A percentile compares a stretch with the other conserved stretches of the same genome.
Conservation (phyloP, 2,113 vertebrate genomes). For the Apaloderma vittatum region DNA sequence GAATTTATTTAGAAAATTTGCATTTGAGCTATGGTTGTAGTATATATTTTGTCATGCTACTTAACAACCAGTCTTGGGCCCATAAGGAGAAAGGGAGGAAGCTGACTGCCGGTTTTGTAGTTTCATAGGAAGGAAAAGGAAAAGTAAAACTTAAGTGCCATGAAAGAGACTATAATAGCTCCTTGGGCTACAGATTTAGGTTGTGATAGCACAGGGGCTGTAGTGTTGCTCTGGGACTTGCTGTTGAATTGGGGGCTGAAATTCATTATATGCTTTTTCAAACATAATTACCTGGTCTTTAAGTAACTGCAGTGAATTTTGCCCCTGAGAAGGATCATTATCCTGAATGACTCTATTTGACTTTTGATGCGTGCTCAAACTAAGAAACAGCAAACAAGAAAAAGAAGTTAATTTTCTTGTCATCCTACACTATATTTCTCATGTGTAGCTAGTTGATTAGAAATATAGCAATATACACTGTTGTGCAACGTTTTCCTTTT, state of each 20-base stretch:
- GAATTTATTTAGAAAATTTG: background rate
- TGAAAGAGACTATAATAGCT: background rate
- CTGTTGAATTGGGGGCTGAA: background rate
- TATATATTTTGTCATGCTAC: background rate
- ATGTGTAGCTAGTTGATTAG: background rate
- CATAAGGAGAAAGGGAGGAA: background rate
- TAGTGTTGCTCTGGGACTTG: slow-evolving; percentile 22
- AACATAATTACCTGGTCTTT: slow-evolving; percentile 47
- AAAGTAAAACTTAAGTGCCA: background rate
- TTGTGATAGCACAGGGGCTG: background rate
- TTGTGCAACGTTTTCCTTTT: background rate
- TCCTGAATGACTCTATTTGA: slow-evolving; percentile 33
- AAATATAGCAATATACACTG: background rate
- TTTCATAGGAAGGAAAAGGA: background rate
- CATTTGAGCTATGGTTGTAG: background rate
- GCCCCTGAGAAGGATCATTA: slow-evolving; percentile 55
- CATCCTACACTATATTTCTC: background rate
- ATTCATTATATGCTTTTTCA: slow-evolving; percentile 44
- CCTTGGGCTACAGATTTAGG: background rate
- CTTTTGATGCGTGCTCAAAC: slow-evolving; percentile 24
- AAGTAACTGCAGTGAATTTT: slow-evolving; percentile 56
- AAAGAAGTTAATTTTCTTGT: background rate
- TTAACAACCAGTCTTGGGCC: background rate
- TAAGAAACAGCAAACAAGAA: slow-evolving; percentile 26
- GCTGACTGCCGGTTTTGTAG: background rate